Conservation (phyloP, 2,888 invertebrate species). For the Tolmerus cingulatus region DNA sequence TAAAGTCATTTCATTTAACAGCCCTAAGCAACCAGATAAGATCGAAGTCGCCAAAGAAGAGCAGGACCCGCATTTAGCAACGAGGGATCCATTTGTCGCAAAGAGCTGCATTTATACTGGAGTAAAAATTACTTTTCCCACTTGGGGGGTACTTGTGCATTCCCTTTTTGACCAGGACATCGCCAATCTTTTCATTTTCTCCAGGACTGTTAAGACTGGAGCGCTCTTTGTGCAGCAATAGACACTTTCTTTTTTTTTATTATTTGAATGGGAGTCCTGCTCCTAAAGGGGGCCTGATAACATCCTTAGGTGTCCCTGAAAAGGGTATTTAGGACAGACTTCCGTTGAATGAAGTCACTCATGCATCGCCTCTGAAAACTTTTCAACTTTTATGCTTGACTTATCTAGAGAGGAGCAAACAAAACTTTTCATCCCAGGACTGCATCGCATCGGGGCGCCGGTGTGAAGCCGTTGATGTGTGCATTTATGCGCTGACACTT, state of each 20-base stretch:
- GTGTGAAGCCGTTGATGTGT: constrained; percentile 27
- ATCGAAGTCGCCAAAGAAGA: neutral
- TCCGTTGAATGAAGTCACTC: constrained; percentile 28
- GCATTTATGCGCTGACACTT: constrained; percentile 34
- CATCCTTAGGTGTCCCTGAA: constrained; percentile 35
- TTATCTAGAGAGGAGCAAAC: constrained; percentile 32
- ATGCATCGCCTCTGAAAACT: constrained; percentile 25
- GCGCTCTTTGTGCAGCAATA: constrained; percentile 20
- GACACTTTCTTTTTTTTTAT: neutral
- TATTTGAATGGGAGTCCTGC: neutral
- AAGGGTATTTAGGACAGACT: constrained; percentile 24
- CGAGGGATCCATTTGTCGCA: neutral
- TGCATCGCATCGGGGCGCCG: constrained; percentile 6
- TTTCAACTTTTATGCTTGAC: constrained; percentile 40
- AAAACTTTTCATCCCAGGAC: constrained; percentile 23
- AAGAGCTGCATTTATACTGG: neutral
- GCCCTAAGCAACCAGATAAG: neutral
- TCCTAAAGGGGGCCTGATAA: constrained; percentile 1
- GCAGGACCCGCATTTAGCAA: neutral
- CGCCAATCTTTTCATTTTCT: constrained; percentile 18
- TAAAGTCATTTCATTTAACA: neutral
- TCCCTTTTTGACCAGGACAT: constrained; percentile 2
- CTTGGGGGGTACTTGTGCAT: neutral
- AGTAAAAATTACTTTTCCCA: neutral
- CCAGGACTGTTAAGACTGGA: constrained; percentile 5